phyloP scores from a whole-genome alignment of 2,113 vertebrate genomes.

The Amblyopsis rosae region DNA sequence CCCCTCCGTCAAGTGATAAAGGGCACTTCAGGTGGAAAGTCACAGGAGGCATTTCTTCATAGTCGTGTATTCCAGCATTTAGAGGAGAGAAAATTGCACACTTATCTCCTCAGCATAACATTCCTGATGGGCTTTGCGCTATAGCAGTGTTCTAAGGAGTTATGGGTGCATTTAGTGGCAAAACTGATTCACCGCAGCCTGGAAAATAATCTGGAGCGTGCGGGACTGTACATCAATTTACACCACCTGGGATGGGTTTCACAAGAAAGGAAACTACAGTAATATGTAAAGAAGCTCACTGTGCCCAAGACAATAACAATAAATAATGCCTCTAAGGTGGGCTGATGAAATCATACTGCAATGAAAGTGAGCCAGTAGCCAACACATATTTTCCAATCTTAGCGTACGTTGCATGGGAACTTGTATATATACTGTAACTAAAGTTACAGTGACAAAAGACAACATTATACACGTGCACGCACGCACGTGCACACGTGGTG shows the following conservation, averaged over 20 bases:
- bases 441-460: no score
- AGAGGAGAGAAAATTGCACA: slow-evolving; percentile 24
- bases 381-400: no score
- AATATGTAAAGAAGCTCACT: no score
- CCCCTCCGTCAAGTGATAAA: slow-evolving; percentile 29
- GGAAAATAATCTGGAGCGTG: no score
- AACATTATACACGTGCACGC: no score
- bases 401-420: background rate
- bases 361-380: background rate
- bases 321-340: no score
- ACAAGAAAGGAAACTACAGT: background rate
- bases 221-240: background rate
- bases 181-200: slow-evolving; percentile 6
- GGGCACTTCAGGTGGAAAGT: slow-evolving; percentile 13
- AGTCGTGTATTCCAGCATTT: slow-evolving; percentile 30
- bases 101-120: slow-evolving; percentile 12
- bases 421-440: no score
- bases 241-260: background rate
- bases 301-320: no score
- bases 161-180: slow-evolving; percentile 14
- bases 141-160: slow-evolving; percentile 16
- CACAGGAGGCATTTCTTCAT: slow-evolving; percentile 17
- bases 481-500: no score
- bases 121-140: slow-evolving; percentile 13
- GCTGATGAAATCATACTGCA: background rate